Evolutionary conservation across 2,888 invertebrate species (phyloP).

Genomic region (Rhagium mordax): DNA sequence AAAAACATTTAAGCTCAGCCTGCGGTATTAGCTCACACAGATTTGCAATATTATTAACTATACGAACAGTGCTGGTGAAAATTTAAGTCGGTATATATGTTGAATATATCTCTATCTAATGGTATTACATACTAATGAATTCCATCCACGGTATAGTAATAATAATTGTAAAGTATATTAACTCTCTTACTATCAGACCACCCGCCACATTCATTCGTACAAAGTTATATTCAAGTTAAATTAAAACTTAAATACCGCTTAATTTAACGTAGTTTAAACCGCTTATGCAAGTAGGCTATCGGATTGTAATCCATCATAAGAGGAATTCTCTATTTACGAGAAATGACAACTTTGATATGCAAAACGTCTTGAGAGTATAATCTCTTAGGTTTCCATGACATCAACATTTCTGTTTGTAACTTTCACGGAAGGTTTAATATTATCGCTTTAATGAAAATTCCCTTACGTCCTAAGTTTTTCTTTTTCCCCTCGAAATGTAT

Average conservation of each 20-base stretch:
- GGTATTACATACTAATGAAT: no score
- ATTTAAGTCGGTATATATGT: no score
- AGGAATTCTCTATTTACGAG: slow-evolving; percentile 52
- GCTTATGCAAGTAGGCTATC: slow-evolving; percentile 48
- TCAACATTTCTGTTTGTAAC: slow-evolving; percentile 42
- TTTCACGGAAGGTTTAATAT: slow-evolving; percentile 17
- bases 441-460: slow-evolving; percentile 31
- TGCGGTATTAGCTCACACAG: no score
- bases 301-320: slow-evolving; percentile 57
- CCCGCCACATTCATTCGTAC: neutral
- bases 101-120: no score
- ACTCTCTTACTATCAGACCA: neutral
- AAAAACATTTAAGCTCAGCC: no score
- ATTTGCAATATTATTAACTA: no score
- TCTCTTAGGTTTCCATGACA: slow-evolving; percentile 49
- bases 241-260: slow-evolving; percentile 18
- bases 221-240: neutral
- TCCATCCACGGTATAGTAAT: no score
- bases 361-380: slow-evolving; percentile 47
- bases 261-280: slow-evolving; percentile 23
- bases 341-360: slow-evolving; percentile 53
- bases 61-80: no score
- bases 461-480: slow-evolving; percentile 6
- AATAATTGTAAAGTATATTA: neutral
- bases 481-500: slow-evolving; percentile 10